Evolutionary conservation across 2,113 vertebrate genomes (phyloP), one percentile per base, ranked within the genome.

Genomic region (Climacteris rufus): DNA sequence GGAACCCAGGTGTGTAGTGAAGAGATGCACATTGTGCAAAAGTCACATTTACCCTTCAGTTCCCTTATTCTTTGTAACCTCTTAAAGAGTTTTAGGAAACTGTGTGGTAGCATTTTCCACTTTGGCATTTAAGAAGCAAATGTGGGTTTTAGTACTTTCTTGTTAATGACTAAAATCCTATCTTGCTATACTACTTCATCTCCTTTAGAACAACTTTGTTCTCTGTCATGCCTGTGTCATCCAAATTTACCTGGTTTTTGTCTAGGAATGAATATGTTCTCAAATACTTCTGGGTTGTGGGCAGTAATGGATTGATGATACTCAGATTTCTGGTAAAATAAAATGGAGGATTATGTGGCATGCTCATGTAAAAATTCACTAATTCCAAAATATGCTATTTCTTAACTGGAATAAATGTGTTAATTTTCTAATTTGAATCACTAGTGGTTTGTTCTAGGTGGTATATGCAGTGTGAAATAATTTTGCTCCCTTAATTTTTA

Each of bases 401-500:
- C 18, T 37, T 88, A 37, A 57, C 12, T 37, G 15, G 27, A 30
- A 52, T 84, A 86, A 63, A 50, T 9, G 28, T 19, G 5, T 64
- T 76, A 39, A 45, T 28, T 87, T 86, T 76, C 10, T 87, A 13
- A 42, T 71, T 52, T 74, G 27, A 75, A 37, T 83, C 65, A n/a
- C 74, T 80, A 28, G 33, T 60, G 28, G 24, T 56, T 60, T 93
- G 28, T 88, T 94, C 27, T 86, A 89, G 33, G 22, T 40, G 28
- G 10, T 49, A 13, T 83, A 57, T 83, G 28, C 18, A 70, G 27
- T 89, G 9, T 90, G 87, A 82, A 95, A 68, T 75, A 0, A 63
- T 39, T 82, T 94, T 93, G 13, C 33, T 64, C 11, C 57, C 33
- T 75, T 44, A 96, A 75, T 95, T 85, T 95, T 96, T 89, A 98